These are phyloP conservation scores for Tolmerus cingulatus DNA, from an alignment of 2,888 invertebrate genomes.

Conservation along the genomic window DNA sequence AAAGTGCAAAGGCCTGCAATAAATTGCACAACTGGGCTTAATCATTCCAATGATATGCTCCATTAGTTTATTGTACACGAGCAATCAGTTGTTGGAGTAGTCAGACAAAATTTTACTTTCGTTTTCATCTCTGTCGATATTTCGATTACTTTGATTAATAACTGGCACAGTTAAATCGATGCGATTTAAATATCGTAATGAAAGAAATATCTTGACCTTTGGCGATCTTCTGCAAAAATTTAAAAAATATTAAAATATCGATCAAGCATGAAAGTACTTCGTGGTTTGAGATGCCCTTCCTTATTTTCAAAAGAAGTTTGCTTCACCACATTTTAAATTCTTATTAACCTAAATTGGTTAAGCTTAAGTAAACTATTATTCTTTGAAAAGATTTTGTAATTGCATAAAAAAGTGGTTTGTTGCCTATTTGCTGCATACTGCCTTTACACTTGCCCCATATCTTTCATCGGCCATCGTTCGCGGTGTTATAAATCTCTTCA, in stretches of 20 bases:
- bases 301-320: not conserved
- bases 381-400: not conserved
- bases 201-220: not conserved
- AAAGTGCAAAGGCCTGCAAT: not conserved
- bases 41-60: not conserved
- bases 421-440: too few species aligned
- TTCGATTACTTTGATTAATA: not conserved
- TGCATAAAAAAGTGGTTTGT: too few species aligned
- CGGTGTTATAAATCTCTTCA: too few species aligned
- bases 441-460: too few species aligned
- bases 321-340: too few species aligned
- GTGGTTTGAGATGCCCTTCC: not conserved
- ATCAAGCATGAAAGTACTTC: not conserved
- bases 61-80: not conserved
- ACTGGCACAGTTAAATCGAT: not conserved
- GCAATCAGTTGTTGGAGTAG: not conserved
- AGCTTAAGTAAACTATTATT: not conserved
- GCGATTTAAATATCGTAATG: not conserved
- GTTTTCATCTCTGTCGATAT: not conserved
- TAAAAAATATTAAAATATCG: not conserved
- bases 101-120: not conserved
- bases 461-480: too few species aligned
- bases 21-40: not conserved
- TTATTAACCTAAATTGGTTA: not conserved
- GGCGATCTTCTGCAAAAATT: not conserved